Evolutionary conservation across 2,797 vertebrate genomes (phyloP).

Genomic region (Acanthis flammea): DNA sequence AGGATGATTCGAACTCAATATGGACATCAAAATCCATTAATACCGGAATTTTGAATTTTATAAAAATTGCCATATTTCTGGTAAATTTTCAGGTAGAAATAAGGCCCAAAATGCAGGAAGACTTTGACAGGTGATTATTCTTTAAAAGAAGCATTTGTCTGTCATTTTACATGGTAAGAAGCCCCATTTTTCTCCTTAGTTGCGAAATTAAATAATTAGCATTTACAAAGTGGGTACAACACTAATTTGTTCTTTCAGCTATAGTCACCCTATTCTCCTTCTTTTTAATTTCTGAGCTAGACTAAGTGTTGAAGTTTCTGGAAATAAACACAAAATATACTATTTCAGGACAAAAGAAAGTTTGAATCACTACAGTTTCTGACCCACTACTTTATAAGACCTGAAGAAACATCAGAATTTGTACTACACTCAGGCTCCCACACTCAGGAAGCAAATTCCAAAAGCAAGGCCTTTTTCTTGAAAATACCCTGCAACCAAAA

Average conservation of each 20-base stretch:
- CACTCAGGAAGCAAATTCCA: constrained; percentile 15
- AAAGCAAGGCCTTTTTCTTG: constrained; percentile 22
- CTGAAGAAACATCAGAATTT: neutral
- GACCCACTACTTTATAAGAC: neutral
- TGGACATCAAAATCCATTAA: neutral
- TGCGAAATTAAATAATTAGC: neutral
- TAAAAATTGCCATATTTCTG: neutral
- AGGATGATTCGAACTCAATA: neutral
- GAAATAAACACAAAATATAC: neutral
- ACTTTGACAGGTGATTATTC: neutral
- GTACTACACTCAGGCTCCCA: neutral
- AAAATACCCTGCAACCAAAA: constrained; percentile 56
- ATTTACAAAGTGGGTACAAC: neutral
- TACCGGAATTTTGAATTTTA: neutral
- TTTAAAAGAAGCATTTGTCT: neutral
- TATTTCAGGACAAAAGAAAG: neutral
- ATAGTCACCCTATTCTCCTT: neutral
- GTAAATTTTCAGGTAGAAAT: neutral
- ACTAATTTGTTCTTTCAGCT: neutral
- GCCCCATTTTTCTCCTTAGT: neutral
- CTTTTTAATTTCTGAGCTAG: neutral
- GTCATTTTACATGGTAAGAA: neutral
- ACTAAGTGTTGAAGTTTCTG: neutral
- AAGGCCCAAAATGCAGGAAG: neutral
- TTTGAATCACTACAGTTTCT: neutral